Conservation (phyloP, 2,113 vertebrate genomes). For the Myrmophylax atrothorax region DNA sequence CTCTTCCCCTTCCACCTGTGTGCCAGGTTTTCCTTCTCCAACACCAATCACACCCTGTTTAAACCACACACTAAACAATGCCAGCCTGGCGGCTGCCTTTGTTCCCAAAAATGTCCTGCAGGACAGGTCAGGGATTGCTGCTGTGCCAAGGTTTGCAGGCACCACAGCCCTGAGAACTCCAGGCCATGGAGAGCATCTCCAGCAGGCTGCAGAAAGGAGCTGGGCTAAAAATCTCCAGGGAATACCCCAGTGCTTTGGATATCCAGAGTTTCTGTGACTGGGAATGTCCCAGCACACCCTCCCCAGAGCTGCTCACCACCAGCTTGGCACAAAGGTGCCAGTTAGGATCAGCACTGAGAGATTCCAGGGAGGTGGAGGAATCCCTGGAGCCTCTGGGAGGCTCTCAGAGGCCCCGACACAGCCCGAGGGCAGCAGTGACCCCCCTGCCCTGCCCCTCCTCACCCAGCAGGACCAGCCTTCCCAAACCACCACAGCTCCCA, state of each 20-base stretch:
- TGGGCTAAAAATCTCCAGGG: background rate
- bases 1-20: background rate
- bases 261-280: rapidly evolving
- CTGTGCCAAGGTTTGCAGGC: background rate
- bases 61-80: too few relatives aligned
- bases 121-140: background rate
- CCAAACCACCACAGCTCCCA: background rate
- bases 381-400: rapidly evolving
- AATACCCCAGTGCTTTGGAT: background rate
- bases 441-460: background rate
- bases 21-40: background rate
- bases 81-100: too few relatives aligned
- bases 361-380: background rate
- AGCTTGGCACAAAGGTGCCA: background rate
- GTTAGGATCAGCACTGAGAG: background rate
- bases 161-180: background rate
- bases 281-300: background rate
- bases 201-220: background rate
- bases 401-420: background rate
- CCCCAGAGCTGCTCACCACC: background rate
- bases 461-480: background rate
- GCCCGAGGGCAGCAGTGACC: background rate
- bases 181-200: background rate
- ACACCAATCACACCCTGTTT: background rate
- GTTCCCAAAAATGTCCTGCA: background rate